Base-by-base conservation (phyloP, 2,888 invertebrate genomes). In the Augiades crinisus region DNA sequence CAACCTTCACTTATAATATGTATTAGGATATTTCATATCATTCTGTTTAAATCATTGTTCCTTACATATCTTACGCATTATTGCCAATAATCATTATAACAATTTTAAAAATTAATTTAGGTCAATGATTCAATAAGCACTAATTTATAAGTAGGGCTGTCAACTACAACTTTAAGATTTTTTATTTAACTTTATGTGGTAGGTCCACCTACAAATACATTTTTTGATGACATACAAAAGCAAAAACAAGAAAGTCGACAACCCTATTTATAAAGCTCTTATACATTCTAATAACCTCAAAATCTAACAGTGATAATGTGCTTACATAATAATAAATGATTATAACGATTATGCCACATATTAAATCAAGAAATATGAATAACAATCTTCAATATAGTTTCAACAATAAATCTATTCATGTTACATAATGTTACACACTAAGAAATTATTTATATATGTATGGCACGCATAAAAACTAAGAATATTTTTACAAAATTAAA, bases 391-490 rank as follows among this genome's bases (percentile, higher is more conserved):
- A 27, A 41, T 21, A 38, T 19, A 10, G 12, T 40, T 22, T 34
- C n/a, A 43, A 50, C 43, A 34, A 40, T 47, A 27, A 19, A 30
- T 36, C 46, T 44, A 37, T 16, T 22, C 13, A 47, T 49, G 21
- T n/a, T 44, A 52, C 21, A 46, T 43, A 30, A 31, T 19, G 30
- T 7, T 34, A 36, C 41, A 8, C 12, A 31, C 43, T 43, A 43
- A 31, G 17, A 31, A 43, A 43, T 31, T 19, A 43, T 19, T 31
- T 31, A 43, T 30, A 43, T 17, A 22, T 22, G 30, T 44, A 44
- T 44, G 44, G 44, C 44, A 44, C 44, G 30, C 44, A 50, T 47
- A 31, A 49, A 50, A 46, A 53, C 43, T 53, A 45, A 19, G n/a
- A n/a, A 49, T 27, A 6, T 24, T 33, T 46, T 17, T 34, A 33